Evolutionary conservation across 2,797 vertebrate genomes (phyloP).

Genomic region (Chrosomus eos): DNA sequence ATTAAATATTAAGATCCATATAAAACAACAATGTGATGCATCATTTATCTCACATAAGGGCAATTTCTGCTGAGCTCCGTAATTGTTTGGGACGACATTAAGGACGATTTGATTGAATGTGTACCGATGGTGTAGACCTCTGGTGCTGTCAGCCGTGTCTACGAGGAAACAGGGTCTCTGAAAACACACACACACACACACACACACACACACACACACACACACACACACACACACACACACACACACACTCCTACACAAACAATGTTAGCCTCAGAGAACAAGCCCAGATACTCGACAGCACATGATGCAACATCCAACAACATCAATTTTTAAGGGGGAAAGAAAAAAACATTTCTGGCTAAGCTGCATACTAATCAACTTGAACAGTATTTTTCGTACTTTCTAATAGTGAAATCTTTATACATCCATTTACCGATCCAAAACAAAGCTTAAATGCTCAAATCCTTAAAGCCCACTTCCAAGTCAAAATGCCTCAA

Average conservation of each 20-base stretch:
- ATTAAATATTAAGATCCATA: conserved; percentile 39
- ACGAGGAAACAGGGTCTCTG: conserved; percentile 19
- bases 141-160: conserved; percentile 4
- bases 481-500: conserved; percentile 4
- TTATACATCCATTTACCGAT: not conserved
- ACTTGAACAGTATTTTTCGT: not conserved
- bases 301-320: conserved; percentile 46
- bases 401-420: not conserved
- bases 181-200: conserved; percentile 3
- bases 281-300: conserved; percentile 17
- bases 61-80: conserved; percentile 30
- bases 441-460: not conserved
- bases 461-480: not conserved
- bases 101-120: conserved; percentile 19
- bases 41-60: conserved; percentile 33
- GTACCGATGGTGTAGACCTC: not conserved
- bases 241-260: not conserved
- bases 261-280: conserved; percentile 14
- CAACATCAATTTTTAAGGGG: conserved; percentile 1
- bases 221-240: not conserved
- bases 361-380: not conserved
- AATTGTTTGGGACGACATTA: conserved; percentile 40
- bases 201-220: conserved; percentile 4
- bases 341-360: not conserved
- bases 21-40: conserved; percentile 21